Evolutionary conservation across 2,888 invertebrate species (phyloP).

Genomic region (Dasysyrphus albostriatus): DNA sequence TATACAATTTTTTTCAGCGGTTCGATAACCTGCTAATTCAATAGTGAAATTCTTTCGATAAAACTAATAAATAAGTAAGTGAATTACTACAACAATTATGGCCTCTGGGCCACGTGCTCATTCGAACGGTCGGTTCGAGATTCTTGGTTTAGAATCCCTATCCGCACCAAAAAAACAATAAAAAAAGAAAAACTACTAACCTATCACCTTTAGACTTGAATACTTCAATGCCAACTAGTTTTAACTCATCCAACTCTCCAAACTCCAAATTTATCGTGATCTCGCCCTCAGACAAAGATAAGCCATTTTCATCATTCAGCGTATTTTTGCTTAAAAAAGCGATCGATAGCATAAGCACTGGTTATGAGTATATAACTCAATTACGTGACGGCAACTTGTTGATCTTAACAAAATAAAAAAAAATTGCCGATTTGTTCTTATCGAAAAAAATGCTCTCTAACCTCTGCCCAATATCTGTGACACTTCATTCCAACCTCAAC

Average conservation of each 20-base stretch:
- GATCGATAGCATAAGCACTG: neutral
- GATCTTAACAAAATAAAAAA: neutral
- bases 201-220: neutral
- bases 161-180: too few relatives aligned
- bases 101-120: slow-evolving; percentile 8
- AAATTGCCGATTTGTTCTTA: too few relatives aligned
- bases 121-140: neutral
- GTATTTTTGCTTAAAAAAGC: neutral
- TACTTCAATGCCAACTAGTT: neutral
- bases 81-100: neutral
- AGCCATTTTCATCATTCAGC: neutral
- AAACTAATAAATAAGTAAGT: slow-evolving; percentile 12
- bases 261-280: slow-evolving; percentile 12
- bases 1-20: neutral
- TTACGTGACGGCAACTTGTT: neutral
- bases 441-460: neutral
- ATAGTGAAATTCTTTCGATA: neutral
- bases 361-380: neutral
- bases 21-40: neutral
- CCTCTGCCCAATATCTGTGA: neutral
- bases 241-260: neutral
- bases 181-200: neutral
- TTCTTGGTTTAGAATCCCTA: neutral
- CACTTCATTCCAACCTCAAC: slow-evolving; percentile 13
- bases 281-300: neutral